A percentile compares a stretch with the other conserved stretches of the same genome.
Conservation (phyloP, 2,113 vertebrate species). For the Lasiurus cinereus region DNA sequence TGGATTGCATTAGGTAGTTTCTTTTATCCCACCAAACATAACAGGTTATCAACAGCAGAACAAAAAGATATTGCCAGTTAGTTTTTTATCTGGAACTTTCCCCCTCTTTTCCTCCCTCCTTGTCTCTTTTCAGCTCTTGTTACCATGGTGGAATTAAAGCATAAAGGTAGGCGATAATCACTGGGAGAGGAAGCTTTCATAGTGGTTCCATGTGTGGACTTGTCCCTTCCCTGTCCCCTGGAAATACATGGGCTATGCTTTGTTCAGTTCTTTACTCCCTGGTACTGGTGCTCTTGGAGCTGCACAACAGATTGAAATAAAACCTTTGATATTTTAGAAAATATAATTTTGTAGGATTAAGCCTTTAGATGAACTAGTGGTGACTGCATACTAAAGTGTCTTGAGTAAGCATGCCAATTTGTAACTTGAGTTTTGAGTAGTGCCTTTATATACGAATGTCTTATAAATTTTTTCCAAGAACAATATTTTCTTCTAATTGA, state of each 20-base stretch:
- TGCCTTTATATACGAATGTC: constrained; percentile 78
- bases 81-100: neutral
- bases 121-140: neutral
- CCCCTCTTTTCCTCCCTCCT: neutral
- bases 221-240: neutral
- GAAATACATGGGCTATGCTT: neutral
- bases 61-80: neutral
- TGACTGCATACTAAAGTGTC: constrained; percentile 76
- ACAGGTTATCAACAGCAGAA: constrained; percentile 19
- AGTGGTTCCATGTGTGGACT: neutral
- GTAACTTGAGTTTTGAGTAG: constrained; percentile 73
- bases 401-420: constrained; percentile 71
- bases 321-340: constrained; percentile 72
- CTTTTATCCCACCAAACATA: neutral
- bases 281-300: constrained; percentile 7
- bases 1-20: constrained; percentile 7
- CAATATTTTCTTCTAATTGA: constrained; percentile 81
- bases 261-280: neutral
- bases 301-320: constrained; percentile 40
- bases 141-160: neutral
- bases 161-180: neutral
- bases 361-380: constrained; percentile 63
- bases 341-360: constrained; percentile 70
- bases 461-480: constrained; percentile 83
- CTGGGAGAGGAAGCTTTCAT: neutral